Evolutionary conservation across 64 coral and sea anemone genomes (phyloP).

Genomic region (Anthopleura sola): DNA sequence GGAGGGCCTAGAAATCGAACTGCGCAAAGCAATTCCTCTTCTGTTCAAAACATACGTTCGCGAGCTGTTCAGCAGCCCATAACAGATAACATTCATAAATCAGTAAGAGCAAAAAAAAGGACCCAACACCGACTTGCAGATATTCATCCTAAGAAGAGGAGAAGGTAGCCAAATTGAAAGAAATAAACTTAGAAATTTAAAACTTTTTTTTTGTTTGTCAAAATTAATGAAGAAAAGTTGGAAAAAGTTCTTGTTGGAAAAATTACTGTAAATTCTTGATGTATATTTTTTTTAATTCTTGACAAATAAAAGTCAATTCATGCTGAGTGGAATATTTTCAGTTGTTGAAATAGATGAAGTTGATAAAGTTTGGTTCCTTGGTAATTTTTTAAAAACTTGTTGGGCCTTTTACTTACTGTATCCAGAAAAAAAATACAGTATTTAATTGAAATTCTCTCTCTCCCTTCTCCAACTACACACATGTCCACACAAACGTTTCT

Average conservation of each 20-base stretch:
- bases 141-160: not conserved
- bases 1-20: constrained; percentile 5
- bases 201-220: not conserved
- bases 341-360: too few relatives aligned
- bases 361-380: too few relatives aligned
- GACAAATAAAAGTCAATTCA: too few relatives aligned
- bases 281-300: too few relatives aligned
- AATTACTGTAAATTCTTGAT: too few relatives aligned
- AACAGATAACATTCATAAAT: not conserved
- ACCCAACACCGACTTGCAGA: not conserved
- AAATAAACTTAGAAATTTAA: not conserved
- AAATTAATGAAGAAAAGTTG: not conserved
- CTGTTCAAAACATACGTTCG: not conserved
- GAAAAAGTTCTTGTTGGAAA: not conserved
- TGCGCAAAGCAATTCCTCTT: not conserved
- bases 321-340: too few relatives aligned
- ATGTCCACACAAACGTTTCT: too few relatives aligned
- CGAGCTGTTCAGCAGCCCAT: not conserved
- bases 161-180: not conserved
- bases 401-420: too few relatives aligned
- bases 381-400: too few relatives aligned
- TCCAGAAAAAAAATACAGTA: too few relatives aligned
- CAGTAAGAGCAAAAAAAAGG: not conserved
- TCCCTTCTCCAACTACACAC: too few relatives aligned
- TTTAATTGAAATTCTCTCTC: too few relatives aligned